phyloP scores from a whole-genome alignment of 2,888 invertebrate species.

The Phoronis australis region DNA sequence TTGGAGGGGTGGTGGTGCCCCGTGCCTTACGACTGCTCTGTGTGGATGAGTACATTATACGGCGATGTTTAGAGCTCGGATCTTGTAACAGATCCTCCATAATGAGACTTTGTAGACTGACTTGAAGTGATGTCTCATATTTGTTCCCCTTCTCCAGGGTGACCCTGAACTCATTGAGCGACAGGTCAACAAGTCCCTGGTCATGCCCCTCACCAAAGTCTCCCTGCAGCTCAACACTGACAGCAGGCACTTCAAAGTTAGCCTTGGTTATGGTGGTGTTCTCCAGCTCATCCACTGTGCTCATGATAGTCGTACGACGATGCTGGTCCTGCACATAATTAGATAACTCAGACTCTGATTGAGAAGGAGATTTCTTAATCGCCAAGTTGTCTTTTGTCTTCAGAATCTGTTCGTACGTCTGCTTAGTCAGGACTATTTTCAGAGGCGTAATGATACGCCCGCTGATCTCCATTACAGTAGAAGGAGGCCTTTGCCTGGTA shows the following conservation, averaged over 20 bases:
- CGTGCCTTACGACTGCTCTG: constrained; percentile 11
- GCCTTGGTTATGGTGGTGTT: constrained; percentile 6
- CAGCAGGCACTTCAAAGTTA: constrained; percentile 40
- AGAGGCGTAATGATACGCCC: constrained; percentile 79
- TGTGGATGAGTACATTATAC: constrained; percentile 62
- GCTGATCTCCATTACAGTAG: constrained; percentile 57
- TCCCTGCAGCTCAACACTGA: constrained; percentile 43
- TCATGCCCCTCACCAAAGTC: constrained; percentile 45
- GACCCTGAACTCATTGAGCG: constrained; percentile 76
- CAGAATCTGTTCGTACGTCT: constrained; percentile 83
- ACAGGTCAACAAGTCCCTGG: constrained; percentile 68
- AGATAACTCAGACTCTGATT: too few species aligned
- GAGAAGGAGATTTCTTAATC: too few species aligned
- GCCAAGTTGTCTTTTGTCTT: constrained; percentile 49
- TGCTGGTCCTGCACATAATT: too few species aligned
- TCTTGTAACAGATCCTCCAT: constrained; percentile 86
- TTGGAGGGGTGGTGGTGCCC: constrained; percentile 10
- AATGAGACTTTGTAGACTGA: constrained; percentile 72
- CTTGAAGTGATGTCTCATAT: constrained; percentile 68
- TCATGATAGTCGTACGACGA: too few species aligned
- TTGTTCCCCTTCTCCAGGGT: constrained; percentile 66
- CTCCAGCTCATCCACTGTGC: too few species aligned
- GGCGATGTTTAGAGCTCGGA: constrained; percentile 72
- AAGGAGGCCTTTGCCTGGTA: background rate
- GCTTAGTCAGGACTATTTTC: constrained; percentile 77